These are phyloP conservation scores for Baronia brevicornis DNA, from an alignment of 2,888 invertebrate genomes.

Conservation along the genomic window DNA sequence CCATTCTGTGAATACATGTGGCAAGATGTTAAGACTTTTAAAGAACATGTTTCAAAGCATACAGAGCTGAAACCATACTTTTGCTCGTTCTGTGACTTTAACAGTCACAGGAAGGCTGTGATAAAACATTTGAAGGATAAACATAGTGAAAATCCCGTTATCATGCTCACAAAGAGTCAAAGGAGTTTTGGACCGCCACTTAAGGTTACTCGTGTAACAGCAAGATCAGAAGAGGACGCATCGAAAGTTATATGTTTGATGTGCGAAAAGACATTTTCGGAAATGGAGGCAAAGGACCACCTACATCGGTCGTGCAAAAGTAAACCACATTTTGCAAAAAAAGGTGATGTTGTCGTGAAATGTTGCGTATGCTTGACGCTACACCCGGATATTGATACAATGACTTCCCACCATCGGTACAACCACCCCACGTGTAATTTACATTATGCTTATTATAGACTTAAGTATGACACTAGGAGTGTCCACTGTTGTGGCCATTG, in stretches of 20 bases:
- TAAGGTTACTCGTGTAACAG: conserved; percentile 13
- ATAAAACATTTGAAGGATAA: conserved; percentile 34
- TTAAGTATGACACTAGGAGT: conserved; percentile 28
- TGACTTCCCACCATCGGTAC: conserved; percentile 47
- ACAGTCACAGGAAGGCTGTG: conserved; percentile 34
- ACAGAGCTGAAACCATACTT: conserved; percentile 55
- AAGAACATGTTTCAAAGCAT: conserved; percentile 60
- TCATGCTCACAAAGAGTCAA: conserved; percentile 17
- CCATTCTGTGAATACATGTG: conserved; percentile 36
- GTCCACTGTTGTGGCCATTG: conserved; percentile 34
- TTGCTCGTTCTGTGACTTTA: conserved; percentile 55
- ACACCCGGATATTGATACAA: conserved; percentile 31
- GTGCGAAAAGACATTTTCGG: conserved; percentile 39
- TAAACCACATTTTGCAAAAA: conserved; percentile 37
- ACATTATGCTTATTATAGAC: conserved; percentile 41
- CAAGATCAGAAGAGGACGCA: conserved; percentile 5
- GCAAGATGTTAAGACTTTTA: conserved; percentile 28
- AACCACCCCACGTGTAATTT: conserved; percentile 30
- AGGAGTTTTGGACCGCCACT: conserved; percentile 26
- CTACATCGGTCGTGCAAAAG: too few species aligned
- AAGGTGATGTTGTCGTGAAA: conserved; percentile 53
- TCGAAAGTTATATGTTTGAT: conserved; percentile 37
- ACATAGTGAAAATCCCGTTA: conserved; percentile 34
- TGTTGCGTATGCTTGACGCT: conserved; percentile 57
- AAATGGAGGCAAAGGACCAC: conserved; percentile 29